Evolutionary conservation across 2,113 vertebrate species (phyloP).

Genomic region (Oxyura jamaicensis): DNA sequence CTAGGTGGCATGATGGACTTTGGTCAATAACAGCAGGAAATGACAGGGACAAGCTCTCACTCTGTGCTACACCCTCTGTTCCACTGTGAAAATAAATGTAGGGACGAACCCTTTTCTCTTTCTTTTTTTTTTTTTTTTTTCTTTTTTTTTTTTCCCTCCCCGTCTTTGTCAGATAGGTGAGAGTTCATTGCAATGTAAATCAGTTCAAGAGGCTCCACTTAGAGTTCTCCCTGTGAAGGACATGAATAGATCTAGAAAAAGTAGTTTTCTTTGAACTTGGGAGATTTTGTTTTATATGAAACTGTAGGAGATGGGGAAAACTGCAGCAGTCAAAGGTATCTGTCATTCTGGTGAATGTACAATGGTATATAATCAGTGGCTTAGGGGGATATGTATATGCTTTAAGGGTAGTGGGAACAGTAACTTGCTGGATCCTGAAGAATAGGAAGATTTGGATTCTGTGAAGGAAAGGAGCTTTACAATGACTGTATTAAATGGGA

Average conservation of each 20-base stretch:
- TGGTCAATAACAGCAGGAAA: conserved; percentile 39
- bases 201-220: neutral
- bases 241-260: neutral
- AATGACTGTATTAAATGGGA: neutral
- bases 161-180: neutral
- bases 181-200: neutral
- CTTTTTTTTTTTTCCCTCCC: neutral
- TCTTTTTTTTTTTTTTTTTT: neutral
- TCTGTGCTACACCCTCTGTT: conserved; percentile 16
- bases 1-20: neutral
- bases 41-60: neutral
- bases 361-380: neutral
- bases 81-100: conserved; percentile 28
- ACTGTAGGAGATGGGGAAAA: neutral
- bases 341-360: neutral
- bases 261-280: neutral
- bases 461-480: neutral
- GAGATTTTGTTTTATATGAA: neutral
- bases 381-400: neutral
- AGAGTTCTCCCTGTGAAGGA: neutral
- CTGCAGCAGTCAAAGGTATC: neutral
- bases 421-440: neutral
- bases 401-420: neutral
- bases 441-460: neutral
- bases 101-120: neutral